Evolutionary conservation across 2,888 invertebrate species (phyloP).

Genomic region (Lithophane leautieri): DNA sequence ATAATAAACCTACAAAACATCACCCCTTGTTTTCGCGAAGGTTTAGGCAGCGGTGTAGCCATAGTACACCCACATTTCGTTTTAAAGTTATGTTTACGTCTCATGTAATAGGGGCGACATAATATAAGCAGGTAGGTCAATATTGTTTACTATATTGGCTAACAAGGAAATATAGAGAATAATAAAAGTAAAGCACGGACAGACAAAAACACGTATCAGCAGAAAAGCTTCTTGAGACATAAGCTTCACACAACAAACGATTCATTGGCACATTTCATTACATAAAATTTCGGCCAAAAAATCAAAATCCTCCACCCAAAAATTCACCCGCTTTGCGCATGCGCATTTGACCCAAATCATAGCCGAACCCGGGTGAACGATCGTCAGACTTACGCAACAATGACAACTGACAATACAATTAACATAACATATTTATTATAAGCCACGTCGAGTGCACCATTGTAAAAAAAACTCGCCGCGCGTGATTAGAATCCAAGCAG

Average conservation of each 20-base stretch:
- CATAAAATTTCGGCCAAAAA: too few species aligned
- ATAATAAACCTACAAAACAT: too few species aligned
- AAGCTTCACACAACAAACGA: background rate
- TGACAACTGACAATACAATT: conserved; percentile 80
- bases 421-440: conserved; percentile 80
- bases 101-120: too few species aligned
- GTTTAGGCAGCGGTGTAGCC: too few species aligned
- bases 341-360: conserved; percentile 62
- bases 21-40: too few species aligned
- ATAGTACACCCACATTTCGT: too few species aligned
- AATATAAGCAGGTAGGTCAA: background rate
- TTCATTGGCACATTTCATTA: background rate
- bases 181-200: background rate
- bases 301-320: background rate
- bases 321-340: background rate
- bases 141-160: background rate
- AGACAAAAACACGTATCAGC: background rate
- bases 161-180: background rate
- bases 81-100: too few species aligned
- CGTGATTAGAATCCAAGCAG: conserved; percentile 81
- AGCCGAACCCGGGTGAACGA: conserved; percentile 60
- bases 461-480: conserved; percentile 74
- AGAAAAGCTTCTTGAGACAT: too few species aligned
- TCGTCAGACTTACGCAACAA: conserved; percentile 77
- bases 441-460: conserved; percentile 76